Evolutionary conservation across 2,113 vertebrate species (phyloP), one percentile per base, ranked within the genome.

Genomic region (Ploceus nigricollis): DNA sequence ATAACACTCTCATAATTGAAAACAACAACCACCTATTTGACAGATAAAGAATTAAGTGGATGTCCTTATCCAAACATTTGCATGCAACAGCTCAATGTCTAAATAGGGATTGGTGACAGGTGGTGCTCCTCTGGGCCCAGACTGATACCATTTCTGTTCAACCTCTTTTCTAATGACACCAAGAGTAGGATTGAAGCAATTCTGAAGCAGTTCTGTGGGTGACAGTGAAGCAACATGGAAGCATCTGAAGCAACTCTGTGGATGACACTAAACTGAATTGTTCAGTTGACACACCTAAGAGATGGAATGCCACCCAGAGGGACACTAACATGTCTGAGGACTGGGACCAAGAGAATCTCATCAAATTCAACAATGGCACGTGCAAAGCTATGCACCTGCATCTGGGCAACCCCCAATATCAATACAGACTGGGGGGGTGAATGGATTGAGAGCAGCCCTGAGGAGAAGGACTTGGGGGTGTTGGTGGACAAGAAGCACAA

Each of bases 381-480:
- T 54, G 13, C 9, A 31, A 44, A 31, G 24, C 60, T 33, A 30
- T 28, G 24, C 45, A 71, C 8, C 7, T 44, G 28, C 2, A 4
- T 44, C 5, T 9, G 8, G 4, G 20, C 7, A 89, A 48, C 7
- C 3, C 3, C 7, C 11, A 22, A 0, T 25, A 30, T 51, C 30
- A 63, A 2, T 56, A 68, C 7, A 56, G 30, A 9, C 9, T 33
- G 11, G 3, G 2, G 1, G 2, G 2, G 13, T 6, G 5, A 60
- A 25, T 2, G 4, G 18, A n/a, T 24, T 45, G 42, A 90, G 33
- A 28, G 23, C 25, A 61, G 18, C 10, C 40, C 40, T 69, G 17
- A 47, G 30, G 30, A 61, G 48, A 69, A 63, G 31, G 18, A 42
- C 22, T 33, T 47, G 11, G 7, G 11, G 4, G 2, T 47, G 3